Evolutionary conservation across 2,888 invertebrate genomes (phyloP), one percentile per base, ranked within the genome.

Genomic region (Ceramica pisi): DNA sequence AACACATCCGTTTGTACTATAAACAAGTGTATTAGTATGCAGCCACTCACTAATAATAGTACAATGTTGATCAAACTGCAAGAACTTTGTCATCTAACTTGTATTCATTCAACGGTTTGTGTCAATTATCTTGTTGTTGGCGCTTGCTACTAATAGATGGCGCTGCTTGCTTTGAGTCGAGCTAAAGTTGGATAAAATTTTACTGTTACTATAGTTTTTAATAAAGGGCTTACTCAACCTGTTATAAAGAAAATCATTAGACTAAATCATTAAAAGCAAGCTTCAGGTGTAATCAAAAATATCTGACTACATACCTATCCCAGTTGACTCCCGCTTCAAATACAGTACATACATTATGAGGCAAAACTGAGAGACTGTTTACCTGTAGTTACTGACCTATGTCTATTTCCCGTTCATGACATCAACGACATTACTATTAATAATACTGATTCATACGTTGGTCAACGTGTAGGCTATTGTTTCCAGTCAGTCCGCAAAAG

Each of bases 1-100:
- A 76, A 79, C 56, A 79, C 63, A 82, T 82, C 87, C 79, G 78
- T 79, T 83, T 70, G 65, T 67, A 67, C 70, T 67, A 67, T 75
- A 80, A 75, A 75, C 71, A 75, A 64, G 64, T 19, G 64, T 19
- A 71, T 79, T 66, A 67, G 21, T 62, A 77, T 71, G 64, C 75
- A 65, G 31, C 38, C 71, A 56, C 31, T 82, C 38, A 76, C 57
- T 71, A 74, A 75, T 73, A 74, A 75, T 73, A 72, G 70, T 62
- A 59, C 26, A 67, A 61, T 55, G 64, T 68, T 57, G 68, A 65
- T 72, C 46, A 57, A 72, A 70, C 60, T 53, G 38, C 62, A 46
- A 62, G 60, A 61, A 81, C 56, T 74, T 68, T 71, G 64, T 71
- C 73, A 53, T 66, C 78, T 66, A 5, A 46, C 16, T 62, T 51